Conservation (phyloP, 2,888 invertebrate species). For the Latheticus oryzae region DNA sequence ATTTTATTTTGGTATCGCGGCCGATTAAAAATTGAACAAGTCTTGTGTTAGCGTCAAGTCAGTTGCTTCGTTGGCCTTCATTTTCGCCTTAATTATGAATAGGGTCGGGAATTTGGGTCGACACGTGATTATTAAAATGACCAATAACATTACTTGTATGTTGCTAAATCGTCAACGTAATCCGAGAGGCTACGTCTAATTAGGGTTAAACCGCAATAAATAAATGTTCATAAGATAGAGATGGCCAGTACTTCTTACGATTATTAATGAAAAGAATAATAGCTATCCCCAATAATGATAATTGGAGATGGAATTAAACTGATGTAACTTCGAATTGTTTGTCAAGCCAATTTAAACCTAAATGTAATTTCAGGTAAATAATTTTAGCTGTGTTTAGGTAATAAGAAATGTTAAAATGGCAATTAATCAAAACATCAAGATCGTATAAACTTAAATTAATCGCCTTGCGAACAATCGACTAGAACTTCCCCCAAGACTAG, state of each 20-base stretch:
- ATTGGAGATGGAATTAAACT: no score
- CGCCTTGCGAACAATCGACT: conserved; percentile 21
- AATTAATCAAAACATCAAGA: conserved; percentile 36
- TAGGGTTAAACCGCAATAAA: no score
- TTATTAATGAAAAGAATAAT: no score
- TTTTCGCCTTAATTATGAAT: conserved; percentile 4
- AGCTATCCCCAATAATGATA: no score
- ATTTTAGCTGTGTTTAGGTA: conserved; percentile 23
- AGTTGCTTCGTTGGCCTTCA: conserved; percentile 1
- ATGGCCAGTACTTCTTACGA: no score
- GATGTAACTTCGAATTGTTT: no score
- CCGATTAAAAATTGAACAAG: conserved; percentile 5
- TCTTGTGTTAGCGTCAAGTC: conserved; percentile 2
- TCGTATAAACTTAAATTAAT: conserved; percentile 26
- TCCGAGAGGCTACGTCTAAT: conserved; percentile 11
- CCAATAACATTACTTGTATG: conserved; percentile 5
- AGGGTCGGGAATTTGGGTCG: background rate
- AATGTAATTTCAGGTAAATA: conserved; percentile 25
- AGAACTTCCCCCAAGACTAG: no score
- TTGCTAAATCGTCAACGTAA: background rate
- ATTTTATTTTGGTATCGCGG: background rate
- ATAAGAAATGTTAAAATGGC: conserved; percentile 32
- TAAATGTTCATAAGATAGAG: no score
- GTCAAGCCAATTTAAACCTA: no score
- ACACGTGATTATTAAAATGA: conserved; percentile 10